A percentile compares a stretch with the other conserved stretches of the same genome.
phyloP scores from a whole-genome alignment of 2,797 vertebrate genomes.

The Decapterus maruadsi region DNA sequence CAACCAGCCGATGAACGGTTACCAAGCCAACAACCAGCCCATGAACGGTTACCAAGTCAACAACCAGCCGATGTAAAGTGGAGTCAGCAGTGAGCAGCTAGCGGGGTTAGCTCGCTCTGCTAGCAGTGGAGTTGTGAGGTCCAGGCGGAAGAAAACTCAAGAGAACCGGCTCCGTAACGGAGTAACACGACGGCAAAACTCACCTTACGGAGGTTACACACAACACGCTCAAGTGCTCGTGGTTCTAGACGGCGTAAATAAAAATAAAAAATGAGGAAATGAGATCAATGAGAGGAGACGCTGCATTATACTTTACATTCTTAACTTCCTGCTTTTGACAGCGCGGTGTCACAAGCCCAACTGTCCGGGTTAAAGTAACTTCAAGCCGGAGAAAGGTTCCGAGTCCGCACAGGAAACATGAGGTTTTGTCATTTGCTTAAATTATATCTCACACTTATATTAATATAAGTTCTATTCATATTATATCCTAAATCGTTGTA shows the following conservation, averaged over 20 bases:
- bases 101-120: constrained; percentile 55
- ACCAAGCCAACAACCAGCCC: background rate
- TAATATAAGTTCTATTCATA: too few relatives aligned
- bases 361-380: constrained; percentile 57
- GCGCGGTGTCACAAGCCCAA: constrained; percentile 64
- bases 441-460: too few relatives aligned
- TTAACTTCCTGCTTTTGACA: constrained; percentile 86
- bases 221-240: constrained; percentile 25
- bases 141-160: constrained; percentile 2
- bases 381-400: constrained; percentile 60
- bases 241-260: constrained; percentile 32
- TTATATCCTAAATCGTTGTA: background rate
- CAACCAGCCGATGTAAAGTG: background rate
- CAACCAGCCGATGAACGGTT: background rate
- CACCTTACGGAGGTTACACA: constrained; percentile 69
- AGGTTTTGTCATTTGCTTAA: background rate
- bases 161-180: background rate
- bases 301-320: constrained; percentile 66
- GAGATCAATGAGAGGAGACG: constrained; percentile 68
- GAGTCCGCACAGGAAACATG: background rate
- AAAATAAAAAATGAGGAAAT: constrained; percentile 59
- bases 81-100: constrained; percentile 36
- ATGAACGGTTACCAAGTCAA: background rate
- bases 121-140: constrained; percentile 37
- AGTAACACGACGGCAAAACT: constrained; percentile 47